phyloP scores from a whole-genome alignment of 2,113 vertebrate species.

The Anolis carolinensis region DNA sequence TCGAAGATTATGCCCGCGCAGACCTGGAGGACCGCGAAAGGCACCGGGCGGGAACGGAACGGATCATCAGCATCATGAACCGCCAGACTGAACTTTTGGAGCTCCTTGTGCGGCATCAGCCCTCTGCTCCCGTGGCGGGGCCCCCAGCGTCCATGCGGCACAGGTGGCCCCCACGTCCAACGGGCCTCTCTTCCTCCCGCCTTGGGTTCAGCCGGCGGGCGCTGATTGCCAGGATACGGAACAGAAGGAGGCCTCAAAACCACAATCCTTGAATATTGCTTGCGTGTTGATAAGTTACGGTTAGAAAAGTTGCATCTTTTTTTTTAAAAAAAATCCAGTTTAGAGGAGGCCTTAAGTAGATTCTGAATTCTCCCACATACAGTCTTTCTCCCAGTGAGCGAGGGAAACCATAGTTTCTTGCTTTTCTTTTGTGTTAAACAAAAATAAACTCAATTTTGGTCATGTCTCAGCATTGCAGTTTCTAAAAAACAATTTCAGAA shows the following conservation, averaged over 20 bases:
- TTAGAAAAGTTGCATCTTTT: background rate
- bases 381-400: too few relatives aligned
- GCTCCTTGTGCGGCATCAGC: background rate
- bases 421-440: background rate
- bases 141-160: background rate
- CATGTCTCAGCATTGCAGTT: background rate
- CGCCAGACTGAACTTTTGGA: constrained; percentile 19
- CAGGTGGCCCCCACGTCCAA: background rate
- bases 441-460: background rate
- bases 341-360: background rate
- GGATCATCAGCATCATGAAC: constrained; percentile 11
- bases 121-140: background rate
- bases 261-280: background rate
- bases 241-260: constrained; percentile 9
- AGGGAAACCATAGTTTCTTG: background rate
- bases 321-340: background rate
- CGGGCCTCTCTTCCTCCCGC: background rate
- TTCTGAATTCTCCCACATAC: too few relatives aligned
- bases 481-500: too few relatives aligned
- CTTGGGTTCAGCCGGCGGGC: background rate
- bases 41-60: background rate
- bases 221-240: background rate
- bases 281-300: background rate
- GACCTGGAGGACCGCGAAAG: constrained; percentile 12
- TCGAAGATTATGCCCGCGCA: background rate